Evolutionary conservation across 2,888 invertebrate genomes (phyloP), one percentile per base, ranked within the genome.

Genomic region (Nomada goodeniana): DNA sequence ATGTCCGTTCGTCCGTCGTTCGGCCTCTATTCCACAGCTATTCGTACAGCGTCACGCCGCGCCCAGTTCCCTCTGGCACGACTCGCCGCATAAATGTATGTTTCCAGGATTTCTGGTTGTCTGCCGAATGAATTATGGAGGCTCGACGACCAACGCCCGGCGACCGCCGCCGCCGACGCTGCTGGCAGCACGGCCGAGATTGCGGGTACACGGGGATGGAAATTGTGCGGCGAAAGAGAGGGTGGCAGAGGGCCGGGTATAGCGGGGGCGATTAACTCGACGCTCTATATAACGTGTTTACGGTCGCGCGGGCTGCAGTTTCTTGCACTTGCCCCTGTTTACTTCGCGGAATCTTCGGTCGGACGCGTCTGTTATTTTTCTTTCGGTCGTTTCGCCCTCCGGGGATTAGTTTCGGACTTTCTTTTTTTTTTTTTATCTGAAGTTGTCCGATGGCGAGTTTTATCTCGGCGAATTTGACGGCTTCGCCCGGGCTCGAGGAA

Each of bases 101-200:
- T 89, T 89, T 88, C 85, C 90, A 89, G 90, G 90, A 92, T 91
- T 92, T 92, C 91, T 91, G 91, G 89, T 88, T 90, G 91, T 88
- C 91, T 83, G 84, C 87, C 82, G 86, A 87, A 88, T 91, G 89
- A 91, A 91, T 91, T 90, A 90, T 88, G 85, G 87, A 86, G 85
- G 85, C 86, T 82, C 86, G 86, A 73, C 88, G 86, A 83, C 84
- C 84, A 86, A 80, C 88, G 83, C 79, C 83, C 77, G 80, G 77
- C 82, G 80, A 73, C 68, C 69, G 57, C 76, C 69, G 57, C 76
- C 82, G 68, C 53, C 74, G 63, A 65, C 76, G 69, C 71, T 65
- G 80, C 72, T 76, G 78, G 23, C 36, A 72, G 70, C 80, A 79
- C 60, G 68, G 71, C 50, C 79, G 85, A 87, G 81, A 87, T 86